Base-by-base conservation (phyloP, 1,140 invertebrate genomes). In the Brachionus angularis region DNA sequence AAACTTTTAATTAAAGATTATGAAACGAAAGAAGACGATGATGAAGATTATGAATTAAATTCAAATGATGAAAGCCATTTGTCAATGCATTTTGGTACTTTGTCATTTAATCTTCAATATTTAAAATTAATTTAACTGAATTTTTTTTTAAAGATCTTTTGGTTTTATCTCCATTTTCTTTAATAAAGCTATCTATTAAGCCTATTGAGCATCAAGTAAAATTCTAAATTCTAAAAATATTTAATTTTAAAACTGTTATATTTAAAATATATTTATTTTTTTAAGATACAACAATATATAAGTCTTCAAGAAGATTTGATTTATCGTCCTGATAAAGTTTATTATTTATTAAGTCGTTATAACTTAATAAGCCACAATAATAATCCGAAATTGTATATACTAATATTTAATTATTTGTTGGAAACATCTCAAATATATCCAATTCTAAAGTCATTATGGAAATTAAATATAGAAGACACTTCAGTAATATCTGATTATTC, bases 251-350 rank as follows among this genome's bases (percentile, higher is more conserved):
- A 14, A 29, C 7, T 52, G 7, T 3, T 5, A 1, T 16, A 52
- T 52, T 52, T 25, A 16, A 10, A 52, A 7, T 8, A 1, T 10
- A 16, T 55, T 1, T 2, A 8, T 16, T 33, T 55, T 55, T 50
- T 50, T 50, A 50, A 50, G 53, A 58, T 58, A 25, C 53, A 58
- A 39, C 53, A 58, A n/a, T 58, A 39, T 39, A 58, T 58, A 21
- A 58, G 53, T 23, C 53, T 39, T 4, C 53, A 58, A n/a, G 53
- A 58, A 14, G 53, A 58, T 39, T 58, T 58, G 53, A 58, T 58
- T 23, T 18, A 58, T 23, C 39, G 39, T 23, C 53, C 53, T 31
- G 53, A 58, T 23, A 58, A 58, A 42, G 53, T 42, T 1, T 58
- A 23, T 23, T 58, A 10, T 58, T 23, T 58, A 8, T 58, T 58